Percentiles rank a stretch among this genome's conserved stretches.
Conservation (phyloP, 2,113 vertebrate species). For the Callaeas wilsoni region DNA sequence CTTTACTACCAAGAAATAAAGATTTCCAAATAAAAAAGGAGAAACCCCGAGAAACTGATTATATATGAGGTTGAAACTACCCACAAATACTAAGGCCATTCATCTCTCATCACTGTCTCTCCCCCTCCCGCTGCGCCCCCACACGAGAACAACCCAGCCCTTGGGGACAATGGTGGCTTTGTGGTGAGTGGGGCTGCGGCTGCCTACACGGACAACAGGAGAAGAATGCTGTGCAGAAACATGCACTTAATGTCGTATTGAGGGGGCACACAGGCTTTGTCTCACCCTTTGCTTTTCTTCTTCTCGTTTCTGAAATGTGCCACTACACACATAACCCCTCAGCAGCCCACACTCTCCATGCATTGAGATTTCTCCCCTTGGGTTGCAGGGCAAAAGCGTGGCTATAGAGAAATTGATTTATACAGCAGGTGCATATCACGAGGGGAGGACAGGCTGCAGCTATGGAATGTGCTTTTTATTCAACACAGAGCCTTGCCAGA, state of each 20-base stretch:
- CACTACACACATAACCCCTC: neutral
- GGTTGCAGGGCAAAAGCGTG: neutral
- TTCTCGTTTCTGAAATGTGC: neutral
- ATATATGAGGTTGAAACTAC: neutral
- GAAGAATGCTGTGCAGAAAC: conserved; percentile 29
- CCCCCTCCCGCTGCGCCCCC: neutral
- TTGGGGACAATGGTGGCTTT: conserved; percentile 51
- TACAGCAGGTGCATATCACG: neutral
- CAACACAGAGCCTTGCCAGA: neutral
- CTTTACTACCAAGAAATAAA: neutral
- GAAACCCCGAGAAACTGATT: neutral
- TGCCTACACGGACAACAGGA: conserved; percentile 15
- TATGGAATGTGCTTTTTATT: neutral
- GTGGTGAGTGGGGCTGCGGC: neutral
- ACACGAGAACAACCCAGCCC: neutral
- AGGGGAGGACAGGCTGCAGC: neutral
- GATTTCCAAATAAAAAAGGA: neutral
- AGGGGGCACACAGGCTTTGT: conserved; percentile 32
- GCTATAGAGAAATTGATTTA: neutral
- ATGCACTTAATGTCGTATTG: neutral
- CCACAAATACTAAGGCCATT: neutral
- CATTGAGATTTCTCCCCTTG: neutral
- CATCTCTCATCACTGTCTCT: neutral
- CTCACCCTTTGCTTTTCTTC: neutral
- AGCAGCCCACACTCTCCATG: neutral